phyloP scores from a whole-genome alignment of 2,888 invertebrate species.

The Cheilosia vernalis region DNA sequence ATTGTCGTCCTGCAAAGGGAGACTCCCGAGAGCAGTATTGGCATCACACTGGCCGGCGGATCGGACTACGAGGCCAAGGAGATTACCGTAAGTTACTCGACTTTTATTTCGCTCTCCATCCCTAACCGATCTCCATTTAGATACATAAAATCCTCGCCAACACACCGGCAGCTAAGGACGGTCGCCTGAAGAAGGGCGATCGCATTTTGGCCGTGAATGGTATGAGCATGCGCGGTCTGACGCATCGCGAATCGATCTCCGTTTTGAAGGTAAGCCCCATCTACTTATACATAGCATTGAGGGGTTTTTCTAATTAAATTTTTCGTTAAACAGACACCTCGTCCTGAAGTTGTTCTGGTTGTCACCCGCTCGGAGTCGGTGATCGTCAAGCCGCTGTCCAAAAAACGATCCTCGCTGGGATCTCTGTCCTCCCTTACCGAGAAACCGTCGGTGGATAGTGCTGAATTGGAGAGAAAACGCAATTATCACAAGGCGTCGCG shows the following conservation, averaged over 20 bases:
- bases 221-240: slow-evolving; percentile 90
- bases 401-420: slow-evolving; percentile 83
- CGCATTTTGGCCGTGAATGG: slow-evolving; percentile 95
- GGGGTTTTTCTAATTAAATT: neutral
- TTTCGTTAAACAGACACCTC: slow-evolving; percentile 86
- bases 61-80: slow-evolving; percentile 96
- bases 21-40: slow-evolving; percentile 89
- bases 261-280: slow-evolving; percentile 89
- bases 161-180: slow-evolving; percentile 94
- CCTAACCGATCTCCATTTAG: slow-evolving; percentile 83
- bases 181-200: slow-evolving; percentile 93
- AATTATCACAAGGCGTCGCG: slow-evolving; percentile 83
- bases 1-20: slow-evolving; percentile 88
- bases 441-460: slow-evolving; percentile 79
- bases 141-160: slow-evolving; percentile 94
- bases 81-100: slow-evolving; percentile 89
- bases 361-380: slow-evolving; percentile 86
- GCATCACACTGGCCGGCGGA: slow-evolving; percentile 94
- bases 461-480: slow-evolving; percentile 81
- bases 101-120: neutral
- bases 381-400: slow-evolving; percentile 81
- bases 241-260: slow-evolving; percentile 93
- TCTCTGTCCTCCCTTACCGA: slow-evolving; percentile 83
- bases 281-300: neutral
- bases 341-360: slow-evolving; percentile 91